Conservation (phyloP, 2,113 vertebrate species). For the Sceloporus undulatus region DNA sequence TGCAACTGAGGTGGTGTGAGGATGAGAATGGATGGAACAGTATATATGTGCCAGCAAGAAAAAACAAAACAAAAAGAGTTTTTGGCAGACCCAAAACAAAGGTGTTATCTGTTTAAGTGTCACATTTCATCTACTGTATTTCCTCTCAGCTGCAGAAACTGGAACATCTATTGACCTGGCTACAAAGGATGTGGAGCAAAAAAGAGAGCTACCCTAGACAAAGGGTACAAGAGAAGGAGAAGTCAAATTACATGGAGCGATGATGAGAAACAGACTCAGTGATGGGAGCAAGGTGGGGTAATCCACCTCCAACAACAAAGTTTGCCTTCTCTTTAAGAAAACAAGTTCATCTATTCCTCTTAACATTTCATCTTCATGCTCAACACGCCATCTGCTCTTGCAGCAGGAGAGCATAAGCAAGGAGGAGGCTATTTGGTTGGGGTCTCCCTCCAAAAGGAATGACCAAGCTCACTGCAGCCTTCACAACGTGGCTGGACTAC, state of each 20-base stretch:
- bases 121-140: no score
- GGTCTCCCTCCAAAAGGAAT: background rate
- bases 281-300: background rate
- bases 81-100: no score
- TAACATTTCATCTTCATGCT: background rate
- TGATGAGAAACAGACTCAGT: background rate
- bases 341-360: background rate
- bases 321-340: background rate
- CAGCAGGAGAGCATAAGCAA: conserved; percentile 13
- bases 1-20: background rate
- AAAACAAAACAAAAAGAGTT: no score
- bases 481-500: no score
- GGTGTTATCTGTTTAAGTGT: no score
- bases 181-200: no score
- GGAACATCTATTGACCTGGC: no score
- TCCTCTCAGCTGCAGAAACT: no score
- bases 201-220: no score
- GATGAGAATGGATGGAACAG: background rate
- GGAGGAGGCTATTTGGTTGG: background rate
- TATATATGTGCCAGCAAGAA: no score
- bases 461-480: no score
- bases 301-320: no score
- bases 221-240: background rate
- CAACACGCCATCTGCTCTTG: conserved; percentile 1
- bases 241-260: background rate